A percentile compares a stretch with the other conserved stretches of the same genome.
phyloP scores from a whole-genome alignment of 2,888 invertebrate genomes.

The Nephrotoma appendiculata region DNA sequence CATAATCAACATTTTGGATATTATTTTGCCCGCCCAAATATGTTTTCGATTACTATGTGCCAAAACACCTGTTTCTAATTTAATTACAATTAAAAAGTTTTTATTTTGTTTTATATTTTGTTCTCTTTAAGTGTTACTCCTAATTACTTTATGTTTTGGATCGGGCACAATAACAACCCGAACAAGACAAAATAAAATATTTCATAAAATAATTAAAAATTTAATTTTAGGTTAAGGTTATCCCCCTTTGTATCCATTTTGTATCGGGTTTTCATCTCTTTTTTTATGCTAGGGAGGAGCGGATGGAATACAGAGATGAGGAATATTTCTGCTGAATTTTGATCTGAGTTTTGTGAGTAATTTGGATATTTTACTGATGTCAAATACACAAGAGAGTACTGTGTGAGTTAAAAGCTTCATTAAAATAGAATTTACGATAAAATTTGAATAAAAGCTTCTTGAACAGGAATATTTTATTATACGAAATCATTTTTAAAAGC shows the following conservation, averaged over 20 bases:
- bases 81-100: neutral
- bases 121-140: neutral
- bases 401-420: too few species aligned
- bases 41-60: neutral
- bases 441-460: too few species aligned
- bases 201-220: neutral
- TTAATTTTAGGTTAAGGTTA: neutral
- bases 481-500: too few species aligned
- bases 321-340: neutral
- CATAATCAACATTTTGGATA: too few species aligned
- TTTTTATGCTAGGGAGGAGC: neutral
- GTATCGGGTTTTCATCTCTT: neutral
- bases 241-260: neutral
- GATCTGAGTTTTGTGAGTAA: too few species aligned
- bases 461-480: too few species aligned
- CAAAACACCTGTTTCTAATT: neutral
- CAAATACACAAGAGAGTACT: too few species aligned
- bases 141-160: neutral
- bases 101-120: neutral
- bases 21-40: neutral
- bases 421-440: too few species aligned
- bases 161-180: neutral
- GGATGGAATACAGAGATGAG: neutral
- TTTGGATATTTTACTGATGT: too few species aligned
- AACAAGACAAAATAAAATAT: neutral